A percentile compares a stretch with the other conserved stretches of the same genome.
Conservation (phyloP, 2,797 vertebrate genomes). For the Gallinago stenura region DNA sequence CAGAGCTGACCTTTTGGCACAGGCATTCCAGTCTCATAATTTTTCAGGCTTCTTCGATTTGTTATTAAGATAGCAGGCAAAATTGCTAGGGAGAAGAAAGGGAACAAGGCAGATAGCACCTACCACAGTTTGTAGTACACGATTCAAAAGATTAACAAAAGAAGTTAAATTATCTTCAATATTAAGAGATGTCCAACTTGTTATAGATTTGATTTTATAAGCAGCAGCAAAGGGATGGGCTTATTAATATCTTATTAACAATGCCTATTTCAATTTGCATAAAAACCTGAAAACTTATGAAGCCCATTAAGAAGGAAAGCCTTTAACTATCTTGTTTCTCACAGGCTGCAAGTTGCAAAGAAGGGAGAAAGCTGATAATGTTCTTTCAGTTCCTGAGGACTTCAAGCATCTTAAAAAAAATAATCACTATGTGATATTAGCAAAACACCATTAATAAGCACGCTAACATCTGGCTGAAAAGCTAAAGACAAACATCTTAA, state of each 20-base stretch:
- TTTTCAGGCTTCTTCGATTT: background rate
- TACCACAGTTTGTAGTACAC: background rate
- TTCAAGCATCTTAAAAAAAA: background rate
- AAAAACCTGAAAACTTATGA: background rate
- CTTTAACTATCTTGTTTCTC: background rate
- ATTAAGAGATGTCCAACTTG: background rate
- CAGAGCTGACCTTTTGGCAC: background rate
- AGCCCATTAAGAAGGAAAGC: background rate
- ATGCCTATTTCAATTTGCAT: background rate
- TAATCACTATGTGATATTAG: background rate
- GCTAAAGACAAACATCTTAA: background rate
- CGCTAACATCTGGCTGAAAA: background rate
- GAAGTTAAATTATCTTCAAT: background rate
- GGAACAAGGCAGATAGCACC: background rate
- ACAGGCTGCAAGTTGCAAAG: background rate
- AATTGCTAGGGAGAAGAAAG: background rate
- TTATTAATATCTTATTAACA: slow-evolving; percentile 10
- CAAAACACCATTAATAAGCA: background rate
- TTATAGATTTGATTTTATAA: background rate
- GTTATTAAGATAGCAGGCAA: too few species aligned
- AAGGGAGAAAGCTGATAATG: slow-evolving; percentile 41
- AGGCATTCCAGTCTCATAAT: background rate
- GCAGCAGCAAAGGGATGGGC: background rate
- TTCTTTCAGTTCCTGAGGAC: slow-evolving; percentile 14
- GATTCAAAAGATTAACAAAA: background rate